Conservation (phyloP, 1,140 invertebrate species). For the Saccostrea echinata region DNA sequence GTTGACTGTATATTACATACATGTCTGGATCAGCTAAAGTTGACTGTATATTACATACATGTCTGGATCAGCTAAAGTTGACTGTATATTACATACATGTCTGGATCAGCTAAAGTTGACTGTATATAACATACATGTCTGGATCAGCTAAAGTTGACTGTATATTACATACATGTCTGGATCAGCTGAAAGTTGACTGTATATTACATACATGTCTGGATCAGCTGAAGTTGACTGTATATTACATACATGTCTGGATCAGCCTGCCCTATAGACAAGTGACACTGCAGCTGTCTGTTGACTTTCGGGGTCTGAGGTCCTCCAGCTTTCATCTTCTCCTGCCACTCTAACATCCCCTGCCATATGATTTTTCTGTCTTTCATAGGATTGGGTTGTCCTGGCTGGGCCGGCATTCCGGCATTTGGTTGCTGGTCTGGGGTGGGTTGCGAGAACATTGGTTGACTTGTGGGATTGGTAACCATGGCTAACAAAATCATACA, state of each 20-base stretch:
- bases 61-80: too few species aligned
- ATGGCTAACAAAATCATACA: neutral
- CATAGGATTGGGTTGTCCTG: slow-evolving; percentile 44
- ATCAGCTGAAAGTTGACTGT: too few species aligned
- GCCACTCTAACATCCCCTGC: slow-evolving; percentile 88
- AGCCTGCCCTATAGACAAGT: slow-evolving; percentile 88
- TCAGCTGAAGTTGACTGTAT: too few species aligned
- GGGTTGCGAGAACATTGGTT: neutral
- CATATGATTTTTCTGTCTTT: slow-evolving; percentile 65
- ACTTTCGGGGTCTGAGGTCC: slow-evolving; percentile 85
- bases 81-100: too few species aligned
- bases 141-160: too few species aligned
- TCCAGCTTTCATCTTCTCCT: slow-evolving; percentile 89
- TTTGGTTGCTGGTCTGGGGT: slow-evolving; percentile 13
- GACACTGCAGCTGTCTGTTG: slow-evolving; percentile 90
- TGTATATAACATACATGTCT: too few species aligned
- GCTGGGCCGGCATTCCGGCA: neutral
- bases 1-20: too few species aligned
- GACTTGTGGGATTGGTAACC: slow-evolving; percentile 7
- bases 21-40: too few species aligned
- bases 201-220: too few species aligned
- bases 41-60: too few species aligned
- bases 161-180: too few species aligned
- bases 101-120: too few species aligned
- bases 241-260: slow-evolving; percentile 89